phyloP scores from a whole-genome alignment of 2,113 vertebrate species.

The Hirundichthys speculiger region DNA sequence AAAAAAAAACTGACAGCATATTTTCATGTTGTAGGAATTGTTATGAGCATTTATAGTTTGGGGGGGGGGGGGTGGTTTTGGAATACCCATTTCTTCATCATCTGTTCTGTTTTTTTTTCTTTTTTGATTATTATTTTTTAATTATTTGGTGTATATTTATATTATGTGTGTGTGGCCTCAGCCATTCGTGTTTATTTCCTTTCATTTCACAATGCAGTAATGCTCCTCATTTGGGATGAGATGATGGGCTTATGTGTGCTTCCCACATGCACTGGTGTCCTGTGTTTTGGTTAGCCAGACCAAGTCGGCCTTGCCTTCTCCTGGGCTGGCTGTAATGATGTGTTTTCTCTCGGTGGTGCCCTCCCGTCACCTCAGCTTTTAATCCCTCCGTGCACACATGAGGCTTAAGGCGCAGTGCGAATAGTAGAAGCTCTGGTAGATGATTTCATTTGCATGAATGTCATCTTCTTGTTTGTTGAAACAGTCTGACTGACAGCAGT shows the following conservation, averaged over 20 bases:
- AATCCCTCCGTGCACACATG: constrained; percentile 32
- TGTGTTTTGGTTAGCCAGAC: constrained; percentile 15
- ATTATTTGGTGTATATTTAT: too few relatives aligned
- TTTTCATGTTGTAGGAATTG: too few relatives aligned
- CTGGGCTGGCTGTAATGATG: constrained; percentile 30
- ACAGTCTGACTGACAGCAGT: too few relatives aligned
- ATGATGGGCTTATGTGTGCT: constrained; percentile 5
- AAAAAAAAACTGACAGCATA: too few relatives aligned
- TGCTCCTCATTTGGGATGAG: background rate
- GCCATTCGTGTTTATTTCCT: background rate
- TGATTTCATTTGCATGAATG: constrained; percentile 17
- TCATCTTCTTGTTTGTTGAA: background rate
- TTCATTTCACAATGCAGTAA: background rate
- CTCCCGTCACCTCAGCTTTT: constrained; percentile 21
- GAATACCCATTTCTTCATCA: too few relatives aligned
- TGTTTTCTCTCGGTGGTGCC: constrained; percentile 24
- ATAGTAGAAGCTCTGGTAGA: constrained; percentile 15
- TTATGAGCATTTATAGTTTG: too few relatives aligned
- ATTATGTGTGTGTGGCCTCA: too few relatives aligned
- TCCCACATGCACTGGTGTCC: constrained; percentile 16
- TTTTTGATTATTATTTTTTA: too few relatives aligned
- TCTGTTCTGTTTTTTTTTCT: too few relatives aligned
- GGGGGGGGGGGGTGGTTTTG: too few relatives aligned
- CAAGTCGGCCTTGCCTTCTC: constrained; percentile 3
- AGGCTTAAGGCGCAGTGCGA: background rate